Percentiles rank a stretch among this genome's conserved stretches.
Conservation (phyloP, 1,140 invertebrate genomes). For the Scaptomyza graminum region DNA sequence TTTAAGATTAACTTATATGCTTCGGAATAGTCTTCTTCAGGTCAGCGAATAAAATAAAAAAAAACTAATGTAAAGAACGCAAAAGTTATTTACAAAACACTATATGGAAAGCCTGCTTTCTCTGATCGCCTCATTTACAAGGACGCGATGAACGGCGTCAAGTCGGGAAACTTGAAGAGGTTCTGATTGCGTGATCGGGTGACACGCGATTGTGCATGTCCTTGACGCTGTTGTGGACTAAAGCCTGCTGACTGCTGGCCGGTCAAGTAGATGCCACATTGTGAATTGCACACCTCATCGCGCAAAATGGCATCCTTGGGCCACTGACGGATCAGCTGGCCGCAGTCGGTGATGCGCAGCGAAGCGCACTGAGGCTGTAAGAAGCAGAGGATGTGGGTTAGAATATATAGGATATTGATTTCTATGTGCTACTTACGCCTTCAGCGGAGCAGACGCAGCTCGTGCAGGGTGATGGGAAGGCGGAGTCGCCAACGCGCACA, state of each 20-base stretch:
- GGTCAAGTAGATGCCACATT: constrained; percentile 88
- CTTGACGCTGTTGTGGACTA: constrained; percentile 65
- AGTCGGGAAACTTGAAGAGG: constrained; percentile 86
- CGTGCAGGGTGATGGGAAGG: constrained; percentile 93
- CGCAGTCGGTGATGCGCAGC: constrained; percentile 93
- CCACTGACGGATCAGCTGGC: constrained; percentile 91
- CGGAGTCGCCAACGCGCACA: constrained; percentile 91
- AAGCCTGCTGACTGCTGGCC: constrained; percentile 69
- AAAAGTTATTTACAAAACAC: constrained; percentile 62
- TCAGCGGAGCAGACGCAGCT: constrained; percentile 93
- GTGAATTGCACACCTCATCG: constrained; percentile 95
- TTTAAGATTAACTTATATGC: constrained; percentile 10
- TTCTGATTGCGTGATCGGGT: constrained; percentile 83
- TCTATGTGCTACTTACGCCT: constrained; percentile 87
- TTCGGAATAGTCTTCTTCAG: constrained; percentile 67
- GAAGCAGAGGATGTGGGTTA: not conserved
- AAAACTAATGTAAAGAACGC: constrained; percentile 62
- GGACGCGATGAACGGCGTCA: constrained; percentile 86
- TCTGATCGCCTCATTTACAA: constrained; percentile 49
- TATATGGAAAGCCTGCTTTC: constrained; percentile 47
- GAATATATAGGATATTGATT: not conserved
- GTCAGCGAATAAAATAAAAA: constrained; percentile 55
- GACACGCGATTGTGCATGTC: constrained; percentile 60
- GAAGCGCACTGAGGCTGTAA: constrained; percentile 95
- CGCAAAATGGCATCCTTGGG: constrained; percentile 91